phyloP scores from a whole-genome alignment of 2,113 vertebrate genomes.

The Albula glossodonta region DNA sequence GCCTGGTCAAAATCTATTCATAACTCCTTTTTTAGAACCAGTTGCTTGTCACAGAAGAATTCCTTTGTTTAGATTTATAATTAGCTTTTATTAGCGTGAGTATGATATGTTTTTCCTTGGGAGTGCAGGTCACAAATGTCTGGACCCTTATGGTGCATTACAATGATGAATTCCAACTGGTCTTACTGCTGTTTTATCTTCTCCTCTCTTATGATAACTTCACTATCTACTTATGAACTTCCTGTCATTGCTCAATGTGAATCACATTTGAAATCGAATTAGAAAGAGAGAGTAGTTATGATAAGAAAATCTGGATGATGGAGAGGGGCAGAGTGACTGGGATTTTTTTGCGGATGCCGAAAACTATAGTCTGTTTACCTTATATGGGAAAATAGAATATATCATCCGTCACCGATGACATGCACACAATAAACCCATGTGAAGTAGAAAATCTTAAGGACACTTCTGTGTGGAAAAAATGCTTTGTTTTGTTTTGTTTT shows the following conservation, averaged over 20 bases:
- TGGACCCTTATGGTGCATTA: background rate
- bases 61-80: background rate
- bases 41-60: background rate
- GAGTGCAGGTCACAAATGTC: background rate
- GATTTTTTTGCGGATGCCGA: background rate
- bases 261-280: conserved; percentile 19
- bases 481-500: background rate
- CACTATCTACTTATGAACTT: background rate
- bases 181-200: background rate
- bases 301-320: background rate
- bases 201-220: background rate
- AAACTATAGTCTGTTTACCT: background rate
- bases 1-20: background rate
- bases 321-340: background rate
- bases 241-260: background rate
- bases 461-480: background rate
- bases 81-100: background rate
- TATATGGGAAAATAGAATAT: background rate
- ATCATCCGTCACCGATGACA: background rate
- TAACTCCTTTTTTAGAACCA: background rate
- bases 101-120: background rate
- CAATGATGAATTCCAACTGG: background rate
- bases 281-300: conserved; percentile 13
- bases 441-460: background rate
- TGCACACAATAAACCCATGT: background rate